These are phyloP conservation scores for Lepus townsendii DNA, from an alignment of 2,797 vertebrate species.

Conservation along the genomic window DNA sequence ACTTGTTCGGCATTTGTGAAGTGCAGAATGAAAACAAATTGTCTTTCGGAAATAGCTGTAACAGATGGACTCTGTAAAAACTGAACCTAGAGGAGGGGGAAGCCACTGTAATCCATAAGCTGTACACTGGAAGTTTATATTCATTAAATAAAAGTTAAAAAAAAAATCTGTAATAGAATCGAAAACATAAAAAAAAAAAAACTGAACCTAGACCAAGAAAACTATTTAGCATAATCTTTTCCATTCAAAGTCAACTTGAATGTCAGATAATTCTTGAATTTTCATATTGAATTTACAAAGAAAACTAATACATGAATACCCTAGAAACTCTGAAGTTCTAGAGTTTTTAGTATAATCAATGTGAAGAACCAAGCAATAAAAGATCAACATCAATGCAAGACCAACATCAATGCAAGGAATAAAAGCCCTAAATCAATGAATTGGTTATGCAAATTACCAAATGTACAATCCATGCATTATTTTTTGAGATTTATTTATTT, in stretches of 20 bases:
- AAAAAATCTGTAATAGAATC: no score
- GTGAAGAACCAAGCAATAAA: background rate
- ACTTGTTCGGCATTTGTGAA: background rate
- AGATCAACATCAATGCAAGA: background rate
- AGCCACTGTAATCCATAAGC: no score
- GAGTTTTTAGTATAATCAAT: background rate
- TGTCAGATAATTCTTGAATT: constrained; percentile 25
- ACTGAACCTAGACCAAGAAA: background rate
- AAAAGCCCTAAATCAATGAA: background rate
- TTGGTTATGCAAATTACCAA: background rate
- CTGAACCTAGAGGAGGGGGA: background rate
- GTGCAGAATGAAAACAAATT: background rate
- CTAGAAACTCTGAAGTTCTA: background rate
- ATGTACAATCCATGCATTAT: background rate
- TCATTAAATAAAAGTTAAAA: no score
- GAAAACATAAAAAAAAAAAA: background rate
- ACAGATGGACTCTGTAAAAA: background rate
- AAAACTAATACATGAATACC: background rate
- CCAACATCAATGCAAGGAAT: background rate
- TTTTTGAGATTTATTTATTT: no score
- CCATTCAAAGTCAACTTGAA: background rate
- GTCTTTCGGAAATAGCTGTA: constrained; percentile 1
- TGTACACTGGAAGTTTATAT: no score
- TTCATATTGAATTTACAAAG: background rate
- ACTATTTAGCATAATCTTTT: background rate